phyloP scores from a whole-genome alignment of 2,113 vertebrate species.

The Lophius piscatorius region DNA sequence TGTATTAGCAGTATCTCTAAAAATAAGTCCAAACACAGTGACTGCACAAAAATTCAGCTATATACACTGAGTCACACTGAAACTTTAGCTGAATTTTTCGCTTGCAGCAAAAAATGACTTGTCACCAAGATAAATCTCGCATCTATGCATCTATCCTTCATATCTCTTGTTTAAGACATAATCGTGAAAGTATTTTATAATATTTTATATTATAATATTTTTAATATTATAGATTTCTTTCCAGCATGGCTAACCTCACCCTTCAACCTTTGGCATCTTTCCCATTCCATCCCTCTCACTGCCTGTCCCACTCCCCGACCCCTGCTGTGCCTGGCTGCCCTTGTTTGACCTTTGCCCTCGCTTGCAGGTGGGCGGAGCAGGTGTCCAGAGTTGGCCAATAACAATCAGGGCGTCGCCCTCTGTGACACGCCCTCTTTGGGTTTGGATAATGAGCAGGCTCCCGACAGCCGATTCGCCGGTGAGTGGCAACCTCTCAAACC shows the following conservation, averaged over 20 bases:
- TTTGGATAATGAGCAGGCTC: slow-evolving; percentile 99
- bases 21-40: no score
- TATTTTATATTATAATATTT: neutral
- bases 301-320: slow-evolving; percentile 20
- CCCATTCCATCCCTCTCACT: slow-evolving; percentile 5
- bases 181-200: no score
- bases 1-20: no score
- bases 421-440: slow-evolving; percentile 91
- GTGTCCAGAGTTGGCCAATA: slow-evolving; percentile 98
- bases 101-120: no score
- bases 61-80: no score
- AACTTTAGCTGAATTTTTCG: no score
- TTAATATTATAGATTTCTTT: slow-evolving; percentile 36
- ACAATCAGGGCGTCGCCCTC: slow-evolving; percentile 93
- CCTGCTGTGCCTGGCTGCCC: slow-evolving; percentile 80
- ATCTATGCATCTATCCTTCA: no score
- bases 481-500: slow-evolving; percentile 95
- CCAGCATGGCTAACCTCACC: slow-evolving; percentile 56
- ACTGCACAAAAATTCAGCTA: no score
- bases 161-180: no score
- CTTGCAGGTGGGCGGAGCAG: slow-evolving; percentile 86
- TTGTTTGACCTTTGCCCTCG: slow-evolving; percentile 86
- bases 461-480: slow-evolving; percentile 97
- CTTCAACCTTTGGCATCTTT: slow-evolving; percentile 15
- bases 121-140: no score